Evolutionary conservation across 2,113 vertebrate genomes (phyloP), one percentile per base, ranked within the genome.

Genomic region (Cryptoleucopteryx plumbea): DNA sequence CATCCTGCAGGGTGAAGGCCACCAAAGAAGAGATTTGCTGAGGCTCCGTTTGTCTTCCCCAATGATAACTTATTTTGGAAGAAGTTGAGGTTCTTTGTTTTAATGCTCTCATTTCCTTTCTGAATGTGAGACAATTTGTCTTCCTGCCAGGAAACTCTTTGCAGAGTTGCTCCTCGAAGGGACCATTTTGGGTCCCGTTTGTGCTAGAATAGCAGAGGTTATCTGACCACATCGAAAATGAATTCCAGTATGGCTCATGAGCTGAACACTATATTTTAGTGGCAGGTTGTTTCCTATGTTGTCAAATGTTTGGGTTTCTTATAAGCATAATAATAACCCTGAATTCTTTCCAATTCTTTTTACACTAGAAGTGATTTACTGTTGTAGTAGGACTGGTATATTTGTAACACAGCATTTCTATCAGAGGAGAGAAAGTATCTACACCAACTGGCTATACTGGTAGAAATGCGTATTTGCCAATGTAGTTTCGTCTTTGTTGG

Each of bases 71-170:
- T 94, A 50, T 81, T 95, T 93, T 94, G 91, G 74, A 74, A 95
- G 73, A 85, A 66, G 67, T n/a, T 72, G 63, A 85, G 43, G 90
- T 73, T 82, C 78, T 88, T 91, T 42, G 0, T 93, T 97, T 91
- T 90, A 95, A 89, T 95, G 94, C 53, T 95, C 71, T 96, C 82
- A 90, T 88, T 97, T 97, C 91, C 95, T 94, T 93, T 97, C 84
- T 90, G 90, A 90, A 80, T 23, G 63, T 85, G 87, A 89, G 91
- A 94, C 87, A 59, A 66, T 91, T 93, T 95, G 93, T 93, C 71
- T 96, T 90, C 78, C 79, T 94, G 94, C 74, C 96, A 96, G 94
- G 84, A 94, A 96, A 85, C 70, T 82, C 53, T 94, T 91, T 77
- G 70, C 92, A 68, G 82, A 85, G 31, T 77, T 82, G 53, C 79